A percentile compares a stretch with the other conserved stretches of the same genome.
Evolutionary conservation across 2,113 vertebrate genomes (phyloP).

Genomic region (Menidia beryllina): DNA sequence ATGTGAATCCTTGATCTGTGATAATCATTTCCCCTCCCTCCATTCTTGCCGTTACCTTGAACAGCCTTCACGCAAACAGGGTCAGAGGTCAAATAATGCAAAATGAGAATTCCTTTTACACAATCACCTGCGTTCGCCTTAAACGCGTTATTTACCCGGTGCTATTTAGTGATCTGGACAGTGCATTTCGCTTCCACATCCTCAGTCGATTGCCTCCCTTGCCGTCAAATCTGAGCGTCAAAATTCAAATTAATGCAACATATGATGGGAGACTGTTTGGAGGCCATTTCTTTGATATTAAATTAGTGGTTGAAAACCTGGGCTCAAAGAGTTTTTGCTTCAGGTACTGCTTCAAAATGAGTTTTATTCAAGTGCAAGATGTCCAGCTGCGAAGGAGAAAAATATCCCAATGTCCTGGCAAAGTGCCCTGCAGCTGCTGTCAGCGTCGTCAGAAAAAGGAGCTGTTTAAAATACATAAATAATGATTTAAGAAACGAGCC

Average conservation of each 20-base stretch:
- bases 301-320: constrained; percentile 55
- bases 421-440: constrained; percentile 32
- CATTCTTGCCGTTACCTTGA: constrained; percentile 5
- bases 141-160: constrained; percentile 18
- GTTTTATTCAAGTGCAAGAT: constrained; percentile 31
- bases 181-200: constrained; percentile 31
- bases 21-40: neutral
- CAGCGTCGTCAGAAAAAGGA: neutral
- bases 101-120: neutral
- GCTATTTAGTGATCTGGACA: constrained; percentile 5
- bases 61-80: neutral
- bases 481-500: neutral
- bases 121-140: neutral
- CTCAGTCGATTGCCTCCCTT: constrained; percentile 25
- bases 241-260: constrained; percentile 46
- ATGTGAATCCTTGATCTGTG: neutral
- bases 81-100: constrained; percentile 31
- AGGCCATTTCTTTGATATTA: constrained; percentile 43
- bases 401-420: constrained; percentile 25
- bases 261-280: constrained; percentile 45
- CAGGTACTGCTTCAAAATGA: constrained; percentile 32
- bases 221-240: constrained; percentile 33
- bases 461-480: neutral
- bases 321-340: constrained; percentile 30
- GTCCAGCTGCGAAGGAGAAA: constrained; percentile 46